Evolutionary conservation across 2,888 invertebrate genomes (phyloP), one percentile per base, ranked within the genome.

Genomic region (Andrena haemorrhoa): DNA sequence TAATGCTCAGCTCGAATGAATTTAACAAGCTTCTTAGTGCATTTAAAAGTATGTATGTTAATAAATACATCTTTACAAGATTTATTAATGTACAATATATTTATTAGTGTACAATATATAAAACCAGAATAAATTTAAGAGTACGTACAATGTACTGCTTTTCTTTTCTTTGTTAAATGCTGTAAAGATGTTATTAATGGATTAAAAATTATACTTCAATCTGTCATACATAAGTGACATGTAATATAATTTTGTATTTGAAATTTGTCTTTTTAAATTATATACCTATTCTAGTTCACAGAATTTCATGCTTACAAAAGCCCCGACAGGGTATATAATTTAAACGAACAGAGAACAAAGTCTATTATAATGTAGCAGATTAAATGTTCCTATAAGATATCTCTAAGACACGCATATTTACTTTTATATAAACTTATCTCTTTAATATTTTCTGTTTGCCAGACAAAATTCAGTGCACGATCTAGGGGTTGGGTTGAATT

Each of bases 401-500:
- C 29, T 61, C 5, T 31, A 78, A 33, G 16, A 33, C 26, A 64
- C 35, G 26, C 12, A n/a, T 31, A 63, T 41, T 35, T 2, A 33
- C n/a, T 69, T 49, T 20, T 47, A 60, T 20, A 53, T 29, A 58
- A 31, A 74, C 70, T 73, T 74, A 82, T 60, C 61, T 35, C 61
- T 73, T 77, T 31, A 20, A 74, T 71, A 56, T 72, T 75, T 88
- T 88, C 31, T 90, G 71, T 88, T 89, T 74, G 61, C 35, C 95
- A 97, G 97, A 96, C 95, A 90, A 98, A 98, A 94, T 98, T 98
- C 94, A 96, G 96, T 86, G 97, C 97, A 91, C 95, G 98, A 65
- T 96, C 97, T 77, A 96, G 97, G 88, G 97, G 97, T 26, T 98
- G 97, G 97, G 95, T 96, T 63, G 96, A 97, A 92, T 96, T 96